These are phyloP conservation scores for Varanus komodoensis DNA, from an alignment of 2,113 vertebrate species.

Conservation along the genomic window DNA sequence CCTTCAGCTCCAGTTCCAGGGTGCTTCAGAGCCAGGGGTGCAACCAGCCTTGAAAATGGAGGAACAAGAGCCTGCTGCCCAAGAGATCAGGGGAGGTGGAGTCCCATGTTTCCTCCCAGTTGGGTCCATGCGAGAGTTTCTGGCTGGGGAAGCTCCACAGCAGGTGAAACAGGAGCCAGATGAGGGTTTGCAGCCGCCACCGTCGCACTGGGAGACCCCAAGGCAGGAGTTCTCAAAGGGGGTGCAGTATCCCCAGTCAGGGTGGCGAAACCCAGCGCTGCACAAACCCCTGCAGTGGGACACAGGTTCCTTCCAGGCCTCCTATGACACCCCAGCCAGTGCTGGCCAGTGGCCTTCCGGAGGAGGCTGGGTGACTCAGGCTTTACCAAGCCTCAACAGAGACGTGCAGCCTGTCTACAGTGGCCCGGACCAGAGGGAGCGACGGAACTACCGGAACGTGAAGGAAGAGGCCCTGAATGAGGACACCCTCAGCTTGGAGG, in stretches of 20 bases:
- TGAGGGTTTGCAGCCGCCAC: background rate
- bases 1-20: conserved; percentile 18
- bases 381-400: background rate
- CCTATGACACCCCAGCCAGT: background rate
- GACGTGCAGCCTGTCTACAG: background rate
- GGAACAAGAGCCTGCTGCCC: background rate
- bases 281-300: conserved; percentile 3
- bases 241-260: background rate
- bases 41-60: conserved; percentile 1
- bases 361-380: background rate
- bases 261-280: conserved; percentile 1
- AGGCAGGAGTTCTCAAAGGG: conserved; percentile 7
- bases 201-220: background rate
- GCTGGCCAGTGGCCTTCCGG: background rate
- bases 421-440: background rate
- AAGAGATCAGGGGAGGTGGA: background rate
- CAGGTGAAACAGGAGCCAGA: conserved; percentile 25
- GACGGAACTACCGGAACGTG: background rate
- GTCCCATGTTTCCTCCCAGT: background rate
- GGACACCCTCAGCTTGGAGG: conserved; percentile 55
- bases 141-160: conserved; percentile 5
- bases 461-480: conserved; percentile 49
- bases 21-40: background rate
- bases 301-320: background rate
- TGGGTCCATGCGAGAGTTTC: conserved; percentile 7